Evolutionary conservation across 2,888 invertebrate genomes (phyloP).

Genomic region (Odontocerum albicorne): DNA sequence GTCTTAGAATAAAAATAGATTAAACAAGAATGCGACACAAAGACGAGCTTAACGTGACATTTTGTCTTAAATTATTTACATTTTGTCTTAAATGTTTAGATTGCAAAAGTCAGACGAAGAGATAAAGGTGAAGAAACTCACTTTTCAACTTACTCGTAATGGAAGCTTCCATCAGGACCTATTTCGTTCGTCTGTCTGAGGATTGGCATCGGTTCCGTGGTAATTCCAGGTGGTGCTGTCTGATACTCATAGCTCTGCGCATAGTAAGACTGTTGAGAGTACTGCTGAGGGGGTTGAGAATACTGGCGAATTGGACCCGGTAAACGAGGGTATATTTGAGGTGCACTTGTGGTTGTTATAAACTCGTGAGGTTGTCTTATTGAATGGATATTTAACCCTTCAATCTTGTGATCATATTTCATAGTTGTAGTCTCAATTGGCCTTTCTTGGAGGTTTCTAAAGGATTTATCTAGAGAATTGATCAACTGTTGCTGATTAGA

Average conservation of each 20-base stretch:
- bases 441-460: background rate
- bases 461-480: background rate
- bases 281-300: constrained; percentile 1
- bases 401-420: background rate
- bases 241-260: constrained; percentile 4
- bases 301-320: too few species aligned
- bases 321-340: too few species aligned
- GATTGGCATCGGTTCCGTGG: constrained; percentile 56
- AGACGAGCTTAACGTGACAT: too few species aligned
- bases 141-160: constrained; percentile 53
- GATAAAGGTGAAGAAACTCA: too few species aligned
- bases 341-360: background rate
- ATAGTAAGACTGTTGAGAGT: background rate
- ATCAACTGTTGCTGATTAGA: background rate
- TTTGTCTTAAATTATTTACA: too few species aligned
- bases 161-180: constrained; percentile 59
- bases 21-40: too few species aligned
- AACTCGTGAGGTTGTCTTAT: constrained; percentile 1
- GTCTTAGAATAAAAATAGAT: too few species aligned
- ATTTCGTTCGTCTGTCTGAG: constrained; percentile 57
- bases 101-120: too few species aligned
- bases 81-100: too few species aligned
- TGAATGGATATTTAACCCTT: background rate
- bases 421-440: background rate
- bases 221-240: constrained; percentile 43